Conservation (phyloP, 2,888 invertebrate genomes). For the Oasisia sp. region DNA sequence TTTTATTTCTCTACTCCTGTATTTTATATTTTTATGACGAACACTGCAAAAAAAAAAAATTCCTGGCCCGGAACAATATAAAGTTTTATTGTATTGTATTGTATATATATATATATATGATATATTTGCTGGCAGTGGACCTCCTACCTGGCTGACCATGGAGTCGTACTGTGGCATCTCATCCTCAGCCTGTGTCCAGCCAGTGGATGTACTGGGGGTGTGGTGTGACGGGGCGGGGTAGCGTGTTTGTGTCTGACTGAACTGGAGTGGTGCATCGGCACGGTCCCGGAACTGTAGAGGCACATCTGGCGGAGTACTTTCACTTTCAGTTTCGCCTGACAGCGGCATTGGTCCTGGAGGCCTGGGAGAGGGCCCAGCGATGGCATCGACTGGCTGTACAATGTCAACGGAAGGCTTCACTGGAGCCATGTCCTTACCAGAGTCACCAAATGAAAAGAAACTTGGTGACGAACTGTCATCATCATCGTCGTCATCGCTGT, state of each 20-base stretch:
- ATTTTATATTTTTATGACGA: too few species aligned
- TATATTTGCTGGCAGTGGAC: neutral
- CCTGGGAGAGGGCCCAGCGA: neutral
- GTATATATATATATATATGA: neutral
- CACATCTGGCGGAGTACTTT: neutral
- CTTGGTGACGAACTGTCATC: neutral
- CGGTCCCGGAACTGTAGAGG: neutral
- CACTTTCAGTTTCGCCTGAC: neutral
- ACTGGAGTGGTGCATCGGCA: neutral
- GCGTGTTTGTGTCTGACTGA: neutral
- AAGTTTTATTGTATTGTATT: neutral
- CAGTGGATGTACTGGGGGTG: neutral
- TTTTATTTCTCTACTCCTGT: too few species aligned
- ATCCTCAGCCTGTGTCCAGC: neutral
- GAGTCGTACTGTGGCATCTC: neutral
- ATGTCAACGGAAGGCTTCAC: neutral
- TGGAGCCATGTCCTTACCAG: neutral
- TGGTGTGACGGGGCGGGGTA: neutral
- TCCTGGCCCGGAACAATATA: too few species aligned
- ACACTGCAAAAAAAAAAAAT: too few species aligned
- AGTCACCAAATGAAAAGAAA: neutral
- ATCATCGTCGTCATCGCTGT: neutral
- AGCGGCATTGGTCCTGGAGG: neutral
- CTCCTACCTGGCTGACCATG: neutral
- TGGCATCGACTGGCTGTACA: neutral